These are phyloP conservation scores for Danio albolineatus DNA, from an alignment of 2,797 vertebrate species.

Conservation along the genomic window DNA sequence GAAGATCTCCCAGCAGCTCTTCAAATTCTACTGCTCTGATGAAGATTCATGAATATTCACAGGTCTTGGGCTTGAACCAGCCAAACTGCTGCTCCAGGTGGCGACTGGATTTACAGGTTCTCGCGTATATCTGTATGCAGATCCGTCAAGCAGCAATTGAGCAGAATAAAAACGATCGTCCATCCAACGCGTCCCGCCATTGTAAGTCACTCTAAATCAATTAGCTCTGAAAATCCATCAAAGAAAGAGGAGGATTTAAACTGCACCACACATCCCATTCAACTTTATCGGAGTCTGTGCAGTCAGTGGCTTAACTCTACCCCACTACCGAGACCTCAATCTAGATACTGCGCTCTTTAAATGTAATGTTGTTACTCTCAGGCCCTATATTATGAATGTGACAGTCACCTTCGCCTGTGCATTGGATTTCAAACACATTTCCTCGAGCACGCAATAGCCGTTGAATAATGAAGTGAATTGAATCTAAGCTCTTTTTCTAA, in stretches of 20 bases:
- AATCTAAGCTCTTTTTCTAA: conserved; percentile 69
- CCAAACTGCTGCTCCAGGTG: background rate
- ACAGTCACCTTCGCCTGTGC: conserved; percentile 58
- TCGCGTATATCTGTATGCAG: conserved; percentile 1
- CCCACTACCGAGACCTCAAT: conserved; percentile 7
- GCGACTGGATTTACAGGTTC: background rate
- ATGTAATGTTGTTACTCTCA: conserved; percentile 53
- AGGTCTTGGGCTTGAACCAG: background rate
- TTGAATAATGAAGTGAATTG: conserved; percentile 71
- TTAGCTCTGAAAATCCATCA: conserved; percentile 26
- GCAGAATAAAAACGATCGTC: conserved; percentile 13
- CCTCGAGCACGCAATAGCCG: conserved; percentile 62
- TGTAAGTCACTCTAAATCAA: conserved; percentile 25
- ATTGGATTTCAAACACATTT: conserved; percentile 59
- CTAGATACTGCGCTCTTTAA: conserved; percentile 43
- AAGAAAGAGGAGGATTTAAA: conserved; percentile 14
- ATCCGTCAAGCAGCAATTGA: conserved; percentile 18
- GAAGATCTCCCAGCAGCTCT: conserved; percentile 17
- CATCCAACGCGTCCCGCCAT: background rate
- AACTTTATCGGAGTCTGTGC: conserved; percentile 9
- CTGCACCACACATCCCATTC: conserved; percentile 13
- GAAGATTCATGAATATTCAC: conserved; percentile 42
- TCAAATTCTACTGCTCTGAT: conserved; percentile 21
- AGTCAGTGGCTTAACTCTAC: conserved; percentile 20
- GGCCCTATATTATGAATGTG: conserved; percentile 57